Evolutionary conservation across 2,113 vertebrate genomes (phyloP).

Genomic region (Zosterops borbonicus): DNA sequence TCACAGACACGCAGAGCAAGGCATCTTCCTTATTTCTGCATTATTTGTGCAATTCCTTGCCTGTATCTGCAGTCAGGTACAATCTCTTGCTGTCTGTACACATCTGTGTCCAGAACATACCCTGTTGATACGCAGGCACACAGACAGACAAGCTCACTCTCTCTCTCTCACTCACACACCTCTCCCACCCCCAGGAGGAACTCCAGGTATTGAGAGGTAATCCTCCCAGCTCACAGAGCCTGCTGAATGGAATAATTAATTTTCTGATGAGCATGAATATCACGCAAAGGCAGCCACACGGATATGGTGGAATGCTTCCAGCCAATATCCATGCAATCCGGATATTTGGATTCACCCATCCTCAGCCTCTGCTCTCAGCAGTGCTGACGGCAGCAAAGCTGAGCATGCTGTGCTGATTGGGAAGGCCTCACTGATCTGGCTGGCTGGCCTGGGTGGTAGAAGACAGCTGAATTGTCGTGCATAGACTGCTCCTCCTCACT

Average conservation of each 20-base stretch:
- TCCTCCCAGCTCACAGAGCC: not conserved
- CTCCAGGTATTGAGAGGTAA: conserved; percentile 31
- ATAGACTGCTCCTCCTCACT: not conserved
- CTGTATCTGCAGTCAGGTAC: not conserved
- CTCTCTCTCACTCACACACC: not conserved
- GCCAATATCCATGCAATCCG: conserved; percentile 8
- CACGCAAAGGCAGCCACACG: not conserved
- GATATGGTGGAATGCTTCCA: conserved; percentile 27
- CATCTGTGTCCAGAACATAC: not conserved
- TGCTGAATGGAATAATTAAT: conserved; percentile 38
- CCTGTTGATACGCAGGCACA: not conserved
- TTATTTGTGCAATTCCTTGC: not conserved
- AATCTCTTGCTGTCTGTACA: not conserved
- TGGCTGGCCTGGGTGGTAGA: not conserved
- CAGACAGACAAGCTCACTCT: not conserved
- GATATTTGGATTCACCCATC: conserved; percentile 57
- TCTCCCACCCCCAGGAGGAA: not conserved
- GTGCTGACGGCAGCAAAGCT: conserved; percentile 40
- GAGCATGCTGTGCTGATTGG: not conserved
- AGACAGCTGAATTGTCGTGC: not conserved
- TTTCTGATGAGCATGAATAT: conserved; percentile 33
- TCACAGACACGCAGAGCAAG: not conserved
- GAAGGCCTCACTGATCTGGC: not conserved
- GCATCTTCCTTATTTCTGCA: not conserved
- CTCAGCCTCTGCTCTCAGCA: conserved; percentile 32